These are phyloP conservation scores for Rhabditoides inermis DNA, from an alignment of 2,888 invertebrate species.

Conservation along the genomic window DNA sequence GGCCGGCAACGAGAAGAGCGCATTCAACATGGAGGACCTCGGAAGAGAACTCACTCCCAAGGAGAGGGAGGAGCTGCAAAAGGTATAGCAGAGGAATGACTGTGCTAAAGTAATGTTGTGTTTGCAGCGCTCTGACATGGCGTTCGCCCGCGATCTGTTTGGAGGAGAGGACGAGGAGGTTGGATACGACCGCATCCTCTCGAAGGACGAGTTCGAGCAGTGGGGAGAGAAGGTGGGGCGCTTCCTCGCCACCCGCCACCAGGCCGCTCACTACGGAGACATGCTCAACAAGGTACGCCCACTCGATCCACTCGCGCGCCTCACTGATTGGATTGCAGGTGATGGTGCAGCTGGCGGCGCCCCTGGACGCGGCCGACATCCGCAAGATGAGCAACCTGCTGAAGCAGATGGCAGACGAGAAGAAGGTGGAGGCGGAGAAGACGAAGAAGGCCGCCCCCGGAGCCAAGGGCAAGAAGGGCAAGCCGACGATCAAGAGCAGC, in stretches of 20 bases:
- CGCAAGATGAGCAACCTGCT: constrained; percentile 37
- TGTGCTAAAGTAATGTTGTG: too few relatives aligned
- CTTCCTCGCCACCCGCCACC: constrained; percentile 22
- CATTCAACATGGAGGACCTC: constrained; percentile 25
- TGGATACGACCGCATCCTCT: constrained; percentile 9
- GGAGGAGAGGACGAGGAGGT: constrained; percentile 12
- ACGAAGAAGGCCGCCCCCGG: constrained; percentile 10
- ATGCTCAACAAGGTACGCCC: constrained; percentile 27
- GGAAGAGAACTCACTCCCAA: constrained; percentile 28
- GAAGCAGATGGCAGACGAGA: constrained; percentile 26
- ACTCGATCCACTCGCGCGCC: too few relatives aligned
- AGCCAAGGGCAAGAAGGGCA: constrained; percentile 19
- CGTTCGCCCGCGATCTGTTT: constrained; percentile 27
- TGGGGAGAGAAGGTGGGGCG: constrained; percentile 25
- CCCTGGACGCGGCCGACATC: constrained; percentile 26
- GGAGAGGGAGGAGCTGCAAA: constrained; percentile 27
- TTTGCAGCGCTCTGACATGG: too few relatives aligned
- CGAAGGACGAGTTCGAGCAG: constrained; percentile 32
- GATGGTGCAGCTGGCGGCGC: constrained; percentile 21
- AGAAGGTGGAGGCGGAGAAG: constrained; percentile 30
- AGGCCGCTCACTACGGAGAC: constrained; percentile 29
- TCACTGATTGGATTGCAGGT: neutral
- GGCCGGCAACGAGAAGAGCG: neutral
- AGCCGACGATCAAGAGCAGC: constrained; percentile 16
- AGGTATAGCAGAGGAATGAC: too few relatives aligned